Evolutionary conservation across 2,888 invertebrate genomes (phyloP).

Genomic region (Octonoba sinensis): DNA sequence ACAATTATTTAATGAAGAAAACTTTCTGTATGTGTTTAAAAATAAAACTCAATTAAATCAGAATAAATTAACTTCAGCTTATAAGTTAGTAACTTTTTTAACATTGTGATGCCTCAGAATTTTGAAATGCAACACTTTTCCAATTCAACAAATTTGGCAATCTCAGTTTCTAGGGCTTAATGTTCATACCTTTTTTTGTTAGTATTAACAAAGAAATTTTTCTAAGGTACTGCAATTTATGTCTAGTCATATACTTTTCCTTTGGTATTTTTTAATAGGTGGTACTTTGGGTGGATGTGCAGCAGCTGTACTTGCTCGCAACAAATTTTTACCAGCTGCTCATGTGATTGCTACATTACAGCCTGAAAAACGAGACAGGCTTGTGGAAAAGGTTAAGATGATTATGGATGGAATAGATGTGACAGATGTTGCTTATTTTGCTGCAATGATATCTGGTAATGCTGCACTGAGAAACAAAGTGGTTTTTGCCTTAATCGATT

Average conservation of each 20-base stretch:
- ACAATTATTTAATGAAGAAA: no score
- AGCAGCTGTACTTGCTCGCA: slow-evolving; percentile 40
- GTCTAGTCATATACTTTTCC: not conserved
- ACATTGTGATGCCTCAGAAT: no score
- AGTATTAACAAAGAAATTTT: no score
- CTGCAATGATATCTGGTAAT: slow-evolving; percentile 54
- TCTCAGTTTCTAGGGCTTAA: no score
- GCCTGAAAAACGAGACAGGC: slow-evolving; percentile 30
- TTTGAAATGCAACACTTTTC: no score
- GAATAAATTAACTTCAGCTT: no score
- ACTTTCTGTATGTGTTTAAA: no score
- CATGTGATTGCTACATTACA: slow-evolving; percentile 59
- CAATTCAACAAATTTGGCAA: no score
- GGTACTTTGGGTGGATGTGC: slow-evolving; percentile 56
- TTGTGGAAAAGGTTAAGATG: slow-evolving; percentile 40
- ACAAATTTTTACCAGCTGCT: slow-evolving; percentile 56
- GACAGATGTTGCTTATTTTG: slow-evolving; percentile 57
- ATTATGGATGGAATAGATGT: slow-evolving; percentile 60
- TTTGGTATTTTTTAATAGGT: slow-evolving; percentile 21
- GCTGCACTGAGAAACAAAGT: slow-evolving; percentile 39
- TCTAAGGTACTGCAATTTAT: no score
- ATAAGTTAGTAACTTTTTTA: no score
- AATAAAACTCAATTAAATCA: no score
- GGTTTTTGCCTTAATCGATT: slow-evolving; percentile 41
- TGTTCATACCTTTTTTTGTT: no score